Evolutionary conservation across 2,113 vertebrate species (phyloP).

Genomic region (Boulengeromyrus knoepffleri): DNA sequence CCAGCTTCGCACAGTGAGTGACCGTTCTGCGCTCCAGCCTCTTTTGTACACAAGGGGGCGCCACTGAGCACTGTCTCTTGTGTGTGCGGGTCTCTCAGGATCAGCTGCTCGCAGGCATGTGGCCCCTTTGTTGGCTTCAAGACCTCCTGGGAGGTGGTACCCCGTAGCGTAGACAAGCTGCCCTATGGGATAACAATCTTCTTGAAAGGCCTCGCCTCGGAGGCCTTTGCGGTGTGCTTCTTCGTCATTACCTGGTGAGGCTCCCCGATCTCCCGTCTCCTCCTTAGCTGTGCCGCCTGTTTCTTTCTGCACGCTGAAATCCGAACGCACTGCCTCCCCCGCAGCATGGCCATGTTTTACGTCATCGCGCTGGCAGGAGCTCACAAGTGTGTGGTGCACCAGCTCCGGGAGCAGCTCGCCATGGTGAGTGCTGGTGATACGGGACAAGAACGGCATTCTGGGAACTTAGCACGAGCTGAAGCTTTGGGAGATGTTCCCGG

Average conservation of each 20-base stretch:
- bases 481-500: not conserved
- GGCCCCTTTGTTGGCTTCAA: conserved; percentile 78
- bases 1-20: conserved; percentile 80
- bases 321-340: conserved; percentile 21
- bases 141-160: conserved; percentile 76
- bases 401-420: conserved; percentile 78
- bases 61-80: not conserved
- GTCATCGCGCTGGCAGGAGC: conserved; percentile 83
- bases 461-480: not conserved
- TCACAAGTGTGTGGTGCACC: conserved; percentile 76
- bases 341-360: conserved; percentile 87
- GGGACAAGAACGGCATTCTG: not conserved
- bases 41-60: not conserved
- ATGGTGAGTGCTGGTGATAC: conserved; percentile 65
- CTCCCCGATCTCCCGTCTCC: not conserved
- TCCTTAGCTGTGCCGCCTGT: not conserved
- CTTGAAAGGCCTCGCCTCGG: conserved; percentile 66
- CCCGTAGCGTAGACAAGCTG: conserved; percentile 51
- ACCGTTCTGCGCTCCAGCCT: not conserved
- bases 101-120: conserved; percentile 78
- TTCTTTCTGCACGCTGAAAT: not conserved
- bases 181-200: conserved; percentile 49
- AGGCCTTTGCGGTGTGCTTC: conserved; percentile 83
- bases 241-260: conserved; percentile 83
- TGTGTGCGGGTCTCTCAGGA: conserved; percentile 52